Conservation (phyloP, 1,140 invertebrate genomes). For the Drosophila bocki region DNA sequence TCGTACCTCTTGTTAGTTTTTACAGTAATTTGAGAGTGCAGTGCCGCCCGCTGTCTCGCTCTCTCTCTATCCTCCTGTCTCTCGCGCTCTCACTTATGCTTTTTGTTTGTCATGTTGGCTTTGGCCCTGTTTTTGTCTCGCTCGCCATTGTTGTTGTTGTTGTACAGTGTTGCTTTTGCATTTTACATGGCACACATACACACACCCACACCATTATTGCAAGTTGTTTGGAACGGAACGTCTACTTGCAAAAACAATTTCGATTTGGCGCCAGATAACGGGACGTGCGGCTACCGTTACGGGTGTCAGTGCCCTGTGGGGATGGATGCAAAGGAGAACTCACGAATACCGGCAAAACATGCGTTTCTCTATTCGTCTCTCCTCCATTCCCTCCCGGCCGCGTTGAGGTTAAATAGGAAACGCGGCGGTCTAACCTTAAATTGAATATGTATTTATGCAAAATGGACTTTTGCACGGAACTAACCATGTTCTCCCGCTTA, state of each 20-base stretch:
- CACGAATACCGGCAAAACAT: slow-evolving; percentile 47
- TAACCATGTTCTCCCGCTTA: slow-evolving; percentile 4
- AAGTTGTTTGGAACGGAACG: slow-evolving; percentile 35
- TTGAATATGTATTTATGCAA: slow-evolving; percentile 2
- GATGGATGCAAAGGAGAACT: slow-evolving; percentile 34
- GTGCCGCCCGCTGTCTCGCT: slow-evolving; percentile 47
- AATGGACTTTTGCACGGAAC: slow-evolving; percentile 2
- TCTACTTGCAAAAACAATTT: slow-evolving; percentile 48
- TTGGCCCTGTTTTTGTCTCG: slow-evolving; percentile 52
- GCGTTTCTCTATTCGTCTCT: slow-evolving; percentile 18
- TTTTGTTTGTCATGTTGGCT: slow-evolving; percentile 83
- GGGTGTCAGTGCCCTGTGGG: slow-evolving; percentile 44
- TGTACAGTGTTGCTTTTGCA: slow-evolving; percentile 56
- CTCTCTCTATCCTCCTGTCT: slow-evolving; percentile 20
- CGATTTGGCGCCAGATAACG: slow-evolving; percentile 64
- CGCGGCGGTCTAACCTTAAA: slow-evolving; percentile 45
- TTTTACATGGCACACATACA: slow-evolving; percentile 43
- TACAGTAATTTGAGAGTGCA: slow-evolving; percentile 81
- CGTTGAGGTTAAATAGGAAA: slow-evolving; percentile 68
- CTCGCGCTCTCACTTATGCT: slow-evolving; percentile 72
- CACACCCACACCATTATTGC: slow-evolving; percentile 15
- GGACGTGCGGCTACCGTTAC: slow-evolving; percentile 42
- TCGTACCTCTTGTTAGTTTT: slow-evolving; percentile 74
- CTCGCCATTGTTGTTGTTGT: slow-evolving; percentile 42
- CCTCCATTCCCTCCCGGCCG: slow-evolving; percentile 5